Base-by-base conservation (phyloP, 2,888 invertebrate species). In the Lamproptera curius region DNA sequence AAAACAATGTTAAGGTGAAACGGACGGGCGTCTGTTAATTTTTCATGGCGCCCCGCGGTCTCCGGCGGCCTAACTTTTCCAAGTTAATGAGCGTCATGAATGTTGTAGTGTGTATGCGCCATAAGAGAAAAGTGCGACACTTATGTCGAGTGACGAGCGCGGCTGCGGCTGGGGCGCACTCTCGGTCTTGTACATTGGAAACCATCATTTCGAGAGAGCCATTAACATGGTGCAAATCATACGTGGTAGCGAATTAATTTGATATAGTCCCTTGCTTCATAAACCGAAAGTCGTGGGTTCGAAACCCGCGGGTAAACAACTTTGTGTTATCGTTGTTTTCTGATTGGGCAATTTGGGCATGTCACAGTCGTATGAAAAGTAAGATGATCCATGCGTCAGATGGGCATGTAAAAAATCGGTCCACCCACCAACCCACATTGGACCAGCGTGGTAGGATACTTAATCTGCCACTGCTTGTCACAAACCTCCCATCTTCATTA, bases 171-270 rank as follows among this genome's bases (percentile, higher is more conserved):
- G 42, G 40, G 49, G 37, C 50, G 41, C 42, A 51, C 52, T 50
- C 46, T 43, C 48, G 10, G 50, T 52, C 46, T 40, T 50, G 47
- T 53, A 55, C 61, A 50, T 54, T 49, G 56, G 51, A 56, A 55
- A 55, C 56, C 57, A 54, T 56, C 54, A 53, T 50, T 52, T 54
- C 42, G 41, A 58, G 56, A 52, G 54, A 54, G 39, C 48, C 42
- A 51, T 52, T 45, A 51, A 44, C 35, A 48, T 37, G 41, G 39
- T 35, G 28, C 16, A 44, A 51, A 41, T 16, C n/a, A 39, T 28
- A 26, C 28, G 43, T 43, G 45, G 4, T 11, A 17, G 51, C 47
- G 54, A 4, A 11, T 8, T n/a, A n/a, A n/a, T n/a, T n/a, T n/a
- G n/a, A n/a, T n/a, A n/a, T n/a, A n/a, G n/a, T n/a, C n/a, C n/a